phyloP scores from a whole-genome alignment of 2,113 vertebrate genomes.

The Chaenocephalus aceratus region DNA sequence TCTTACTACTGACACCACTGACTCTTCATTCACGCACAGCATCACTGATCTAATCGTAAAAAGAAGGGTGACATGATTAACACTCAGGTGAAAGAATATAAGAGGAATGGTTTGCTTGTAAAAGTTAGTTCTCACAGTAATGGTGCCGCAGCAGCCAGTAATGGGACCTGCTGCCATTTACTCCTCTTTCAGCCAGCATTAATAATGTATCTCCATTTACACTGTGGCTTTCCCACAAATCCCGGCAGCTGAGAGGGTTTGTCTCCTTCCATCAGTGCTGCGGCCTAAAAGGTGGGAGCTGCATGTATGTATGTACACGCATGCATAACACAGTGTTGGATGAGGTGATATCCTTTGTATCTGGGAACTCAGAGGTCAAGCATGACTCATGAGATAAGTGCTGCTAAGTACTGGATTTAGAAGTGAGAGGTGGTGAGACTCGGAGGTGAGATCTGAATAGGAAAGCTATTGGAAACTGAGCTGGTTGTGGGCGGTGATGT shows the following conservation, averaged over 20 bases:
- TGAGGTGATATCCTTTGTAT: constrained; percentile 54
- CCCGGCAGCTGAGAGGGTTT: constrained; percentile 36
- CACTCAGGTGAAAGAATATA: not conserved
- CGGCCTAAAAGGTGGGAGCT: constrained; percentile 38
- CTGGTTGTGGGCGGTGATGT: not conserved
- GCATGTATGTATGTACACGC: not conserved
- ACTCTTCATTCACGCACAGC: constrained; percentile 19
- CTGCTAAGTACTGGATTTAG: constrained; percentile 53
- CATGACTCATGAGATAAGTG: constrained; percentile 65
- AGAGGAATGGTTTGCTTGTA: constrained; percentile 38
- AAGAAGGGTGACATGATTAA: not conserved
- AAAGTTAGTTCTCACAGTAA: constrained; percentile 40
- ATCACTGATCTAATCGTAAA: not conserved
- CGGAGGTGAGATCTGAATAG: constrained; percentile 51
- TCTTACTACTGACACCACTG: not conserved
- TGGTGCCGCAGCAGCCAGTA: constrained; percentile 48
- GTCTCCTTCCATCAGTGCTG: constrained; percentile 51
- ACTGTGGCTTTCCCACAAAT: constrained; percentile 51
- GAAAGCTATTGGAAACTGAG: not conserved
- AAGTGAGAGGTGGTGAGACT: constrained; percentile 52
- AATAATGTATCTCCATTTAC: constrained; percentile 76
- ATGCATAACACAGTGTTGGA: constrained; percentile 13
- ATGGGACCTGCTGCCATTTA: constrained; percentile 56
- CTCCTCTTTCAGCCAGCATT: constrained; percentile 65
- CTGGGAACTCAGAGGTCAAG: constrained; percentile 62